Percentiles rank a stretch among this genome's conserved stretches.
Evolutionary conservation across 2,888 invertebrate genomes (phyloP).

Genomic region (Drosophila paracracens): DNA sequence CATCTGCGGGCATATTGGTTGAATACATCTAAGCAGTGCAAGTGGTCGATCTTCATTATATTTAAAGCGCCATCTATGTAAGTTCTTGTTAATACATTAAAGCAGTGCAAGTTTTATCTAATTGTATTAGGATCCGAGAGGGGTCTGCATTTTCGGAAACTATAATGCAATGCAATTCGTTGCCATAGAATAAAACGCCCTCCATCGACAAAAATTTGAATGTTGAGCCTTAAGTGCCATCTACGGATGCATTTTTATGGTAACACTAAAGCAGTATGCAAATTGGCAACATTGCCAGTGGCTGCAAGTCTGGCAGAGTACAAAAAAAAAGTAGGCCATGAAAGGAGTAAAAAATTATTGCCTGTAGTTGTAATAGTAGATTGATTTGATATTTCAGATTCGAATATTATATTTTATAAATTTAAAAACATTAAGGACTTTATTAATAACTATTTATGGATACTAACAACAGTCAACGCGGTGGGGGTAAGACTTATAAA

Average conservation of each 20-base stretch:
- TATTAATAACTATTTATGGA: constrained; percentile 8
- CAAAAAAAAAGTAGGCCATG: constrained; percentile 7
- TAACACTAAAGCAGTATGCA: background rate
- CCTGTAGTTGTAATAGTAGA: background rate
- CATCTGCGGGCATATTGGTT: background rate
- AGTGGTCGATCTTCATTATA: background rate
- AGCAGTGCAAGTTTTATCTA: background rate
- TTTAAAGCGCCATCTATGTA: background rate
- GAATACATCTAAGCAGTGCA: background rate
- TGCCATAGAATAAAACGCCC: background rate
- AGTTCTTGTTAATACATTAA: accelerated
- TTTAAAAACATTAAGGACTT: background rate
- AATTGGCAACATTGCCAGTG: background rate
- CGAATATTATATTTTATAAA: constrained; percentile 2
- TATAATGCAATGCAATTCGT: background rate
- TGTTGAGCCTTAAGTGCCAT: background rate
- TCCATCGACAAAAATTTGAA: background rate
- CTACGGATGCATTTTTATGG: background rate
- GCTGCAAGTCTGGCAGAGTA: background rate
- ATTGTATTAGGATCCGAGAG: background rate
- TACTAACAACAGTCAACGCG: background rate
- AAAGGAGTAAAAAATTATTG: background rate
- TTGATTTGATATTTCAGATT: background rate
- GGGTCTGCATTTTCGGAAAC: background rate
- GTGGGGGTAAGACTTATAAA: constrained; percentile 1